Percentiles rank a stretch among this genome's conserved stretches.
Conservation (phyloP, 2,888 invertebrate genomes). For the Acholoe squamosa region DNA sequence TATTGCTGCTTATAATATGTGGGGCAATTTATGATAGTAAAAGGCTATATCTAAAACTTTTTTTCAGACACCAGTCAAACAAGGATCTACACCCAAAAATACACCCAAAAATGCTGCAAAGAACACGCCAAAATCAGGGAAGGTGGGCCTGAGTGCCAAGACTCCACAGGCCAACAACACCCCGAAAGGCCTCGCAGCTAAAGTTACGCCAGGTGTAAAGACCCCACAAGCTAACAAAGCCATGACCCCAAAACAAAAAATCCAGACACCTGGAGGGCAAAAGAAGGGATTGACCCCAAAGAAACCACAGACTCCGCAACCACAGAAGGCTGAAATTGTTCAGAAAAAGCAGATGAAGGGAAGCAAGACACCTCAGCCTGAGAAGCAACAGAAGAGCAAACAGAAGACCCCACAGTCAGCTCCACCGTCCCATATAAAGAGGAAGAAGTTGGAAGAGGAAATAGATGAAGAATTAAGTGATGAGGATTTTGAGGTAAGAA, state of each 20-base stretch:
- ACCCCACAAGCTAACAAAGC: not conserved
- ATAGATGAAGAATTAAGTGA: slow-evolving; percentile 68
- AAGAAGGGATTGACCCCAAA: not conserved
- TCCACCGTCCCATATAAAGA: slow-evolving; percentile 64
- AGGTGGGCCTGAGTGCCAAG: not conserved
- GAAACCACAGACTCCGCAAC: slow-evolving; percentile 44
- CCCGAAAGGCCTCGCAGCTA: not conserved
- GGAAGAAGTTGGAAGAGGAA: slow-evolving; percentile 67
- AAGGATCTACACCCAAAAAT: not conserved
- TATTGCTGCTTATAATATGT: no score
- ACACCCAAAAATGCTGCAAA: not conserved
- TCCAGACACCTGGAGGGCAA: not conserved
- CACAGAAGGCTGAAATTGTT: not conserved
- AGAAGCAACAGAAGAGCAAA: slow-evolving; percentile 76
- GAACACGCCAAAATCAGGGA: slow-evolving; percentile 51
- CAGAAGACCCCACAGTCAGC: slow-evolving; percentile 68
- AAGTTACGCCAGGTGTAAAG: not conserved
- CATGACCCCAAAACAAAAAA: not conserved
- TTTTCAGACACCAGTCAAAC: slow-evolving; percentile 9
- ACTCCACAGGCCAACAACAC: slow-evolving; percentile 2
- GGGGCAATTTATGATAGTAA: no score
- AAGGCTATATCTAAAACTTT: no score
- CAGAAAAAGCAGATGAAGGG: slow-evolving; percentile 18
- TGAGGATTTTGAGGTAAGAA: slow-evolving; percentile 66
- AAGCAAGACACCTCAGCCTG: slow-evolving; percentile 65